Conservation (phyloP, 1,140 invertebrate species). For the Pseudomyrmex sp. region DNA sequence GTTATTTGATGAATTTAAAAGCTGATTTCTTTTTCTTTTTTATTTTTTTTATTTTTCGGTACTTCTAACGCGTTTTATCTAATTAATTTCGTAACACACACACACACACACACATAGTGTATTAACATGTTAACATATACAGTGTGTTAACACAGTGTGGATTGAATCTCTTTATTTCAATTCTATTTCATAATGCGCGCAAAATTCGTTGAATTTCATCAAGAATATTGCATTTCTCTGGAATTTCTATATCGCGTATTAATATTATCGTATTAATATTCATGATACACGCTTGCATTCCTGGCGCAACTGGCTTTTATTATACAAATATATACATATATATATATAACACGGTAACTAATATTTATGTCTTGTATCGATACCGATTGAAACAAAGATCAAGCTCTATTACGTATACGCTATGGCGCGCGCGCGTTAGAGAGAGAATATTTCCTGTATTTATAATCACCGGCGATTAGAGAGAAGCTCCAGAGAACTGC, state of each 20-base stretch:
- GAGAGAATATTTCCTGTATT: too few species aligned
- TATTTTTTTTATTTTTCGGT: too few species aligned
- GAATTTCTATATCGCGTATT: neutral
- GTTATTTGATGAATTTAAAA: neutral
- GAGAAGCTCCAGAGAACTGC: too few species aligned
- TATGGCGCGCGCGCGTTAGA: too few species aligned
- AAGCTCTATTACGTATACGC: too few species aligned
- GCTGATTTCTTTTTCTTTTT: neutral
- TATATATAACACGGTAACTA: neutral
- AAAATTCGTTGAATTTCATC: neutral
- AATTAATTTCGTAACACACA: neutral
- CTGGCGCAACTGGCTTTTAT: neutral
- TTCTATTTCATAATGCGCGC: neutral
- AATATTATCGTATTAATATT: conserved; percentile 36
- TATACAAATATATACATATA: neutral
- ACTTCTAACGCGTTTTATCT: neutral
- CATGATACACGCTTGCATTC: neutral
- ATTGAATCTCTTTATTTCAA: neutral
- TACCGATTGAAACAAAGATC: too few species aligned
- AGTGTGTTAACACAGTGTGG: too few species aligned
- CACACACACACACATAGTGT: too few species aligned
- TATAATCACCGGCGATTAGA: too few species aligned
- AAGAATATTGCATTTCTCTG: neutral
- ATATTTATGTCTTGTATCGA: too few species aligned
- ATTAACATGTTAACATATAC: too few species aligned